Base-by-base conservation (phyloP, 2,888 invertebrate genomes). In the Oscheius sp. region DNA sequence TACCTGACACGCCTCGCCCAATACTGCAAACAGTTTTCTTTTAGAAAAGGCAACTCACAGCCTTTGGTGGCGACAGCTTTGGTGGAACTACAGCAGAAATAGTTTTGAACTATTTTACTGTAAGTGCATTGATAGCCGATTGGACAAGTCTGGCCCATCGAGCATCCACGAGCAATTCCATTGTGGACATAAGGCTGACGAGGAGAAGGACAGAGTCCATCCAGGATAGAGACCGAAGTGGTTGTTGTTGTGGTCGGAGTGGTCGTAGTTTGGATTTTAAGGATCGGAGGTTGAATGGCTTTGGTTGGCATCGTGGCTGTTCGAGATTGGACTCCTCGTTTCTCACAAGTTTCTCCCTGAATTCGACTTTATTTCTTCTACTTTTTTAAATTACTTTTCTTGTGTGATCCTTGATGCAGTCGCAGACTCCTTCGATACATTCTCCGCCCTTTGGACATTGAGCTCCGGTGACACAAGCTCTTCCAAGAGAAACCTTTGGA, bases 71-170 rank as follows among this genome's bases (percentile, higher is more conserved):
- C 6, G 20, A 34, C 20, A 4, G 55, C 34, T 34, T 55, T 70
- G 27, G 66, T 66, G 1, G 70, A 52, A 12, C 75, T 69, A 52
- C 81, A 81, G 55, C 81, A 81, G 73, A 77, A 75, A 58, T 81
- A 81, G 39, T 75, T 73, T 31, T 76, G 72, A 0, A 74, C 79
- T 34, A 71, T 72, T 39, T 73, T 75, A 34, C 74, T 75, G 65
- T 70, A 81, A 12, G 75, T 75, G 61, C 81, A 81, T 15, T 70
- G 64, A 42, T 71, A 81, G 29, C 78, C 78, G 34, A 67, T 64
- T 20, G 81, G 78, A 58, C 81, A 81, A 1, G 78, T 71, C 34
- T 77, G 75, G 0, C 81, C 79, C 48, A 70, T 73, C 29, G 72
- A 65, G 42, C 81, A 81, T 27, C 73, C 65, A 10, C 69, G 29